Evolutionary conservation across 2,888 invertebrate genomes (phyloP), one percentile per base, ranked within the genome.

Genomic region (Scaptomyza polygonia): DNA sequence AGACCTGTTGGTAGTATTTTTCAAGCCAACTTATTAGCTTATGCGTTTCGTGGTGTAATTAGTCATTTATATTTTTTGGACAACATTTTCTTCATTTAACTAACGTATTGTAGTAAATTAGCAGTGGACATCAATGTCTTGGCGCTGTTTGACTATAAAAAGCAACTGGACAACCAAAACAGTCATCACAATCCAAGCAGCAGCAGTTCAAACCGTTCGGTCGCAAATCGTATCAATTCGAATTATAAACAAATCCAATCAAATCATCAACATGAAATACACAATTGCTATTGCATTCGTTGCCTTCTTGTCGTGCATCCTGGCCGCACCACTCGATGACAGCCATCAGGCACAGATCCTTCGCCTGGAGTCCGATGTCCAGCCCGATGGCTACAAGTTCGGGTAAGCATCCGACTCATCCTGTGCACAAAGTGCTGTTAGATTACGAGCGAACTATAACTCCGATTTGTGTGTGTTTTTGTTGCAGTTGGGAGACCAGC

Each of bases 371-470:
- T 91, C 92, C 51, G 93, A 94, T 89, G 94, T 94, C 70, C 92
- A 87, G 62, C 88, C 93, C 25, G 93, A 93, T 73, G 92, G 93
- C 51, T 95, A 94, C 90, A 93, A 91, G 72, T 94, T 93, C 76
- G 92, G 92, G 94, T 94, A 92, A 93, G 88, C 81, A 12, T 36
- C 0, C 14, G n/a, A n/a, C n/a, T n/a, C n/a, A n/a, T n/a, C n/a
- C n/a, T n/a, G n/a, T n/a, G n/a, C n/a, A n/a, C n/a, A n/a, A n/a
- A n/a, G n/a, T n/a, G n/a, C 8, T 8, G 36, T 5, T 5, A 6
- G n/a, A 34, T n/a, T 14, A 2, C 29, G 3, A 11, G 11, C 30
- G n/a, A n/a, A n/a, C 12, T 2, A 32, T 32, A 4, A 9, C 30
- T 4, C 3, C 11, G 11, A 8, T 36, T 21, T 21, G 5, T 32